Conservation (phyloP, 2,797 vertebrate genomes). For the Aulostomus chinensis region DNA sequence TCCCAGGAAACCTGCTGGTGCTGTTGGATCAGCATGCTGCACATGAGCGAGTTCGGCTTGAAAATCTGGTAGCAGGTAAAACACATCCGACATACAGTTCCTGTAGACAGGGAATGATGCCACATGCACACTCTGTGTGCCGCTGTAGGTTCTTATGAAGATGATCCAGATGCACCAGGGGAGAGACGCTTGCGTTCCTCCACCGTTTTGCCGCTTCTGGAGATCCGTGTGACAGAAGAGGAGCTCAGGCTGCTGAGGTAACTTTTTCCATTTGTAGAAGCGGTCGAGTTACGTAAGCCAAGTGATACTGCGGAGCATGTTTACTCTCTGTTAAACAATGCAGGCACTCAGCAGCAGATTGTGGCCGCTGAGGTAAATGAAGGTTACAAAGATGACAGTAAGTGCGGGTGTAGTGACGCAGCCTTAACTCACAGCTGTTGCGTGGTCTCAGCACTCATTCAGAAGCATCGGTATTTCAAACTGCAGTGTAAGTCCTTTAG, state of each 20-base stretch:
- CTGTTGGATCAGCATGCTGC: slow-evolving; percentile 97
- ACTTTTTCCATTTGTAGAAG: not conserved
- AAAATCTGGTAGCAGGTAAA: slow-evolving; percentile 90
- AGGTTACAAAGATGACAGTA: too few species aligned
- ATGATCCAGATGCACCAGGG: slow-evolving; percentile 76
- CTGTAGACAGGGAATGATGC: not conserved
- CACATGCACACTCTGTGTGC: not conserved
- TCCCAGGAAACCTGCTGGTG: slow-evolving; percentile 89
- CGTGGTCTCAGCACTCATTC: too few species aligned
- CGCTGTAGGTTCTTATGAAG: slow-evolving; percentile 89
- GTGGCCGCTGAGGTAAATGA: too few species aligned
- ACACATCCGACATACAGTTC: not conserved
- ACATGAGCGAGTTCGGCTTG: slow-evolving; percentile 93
- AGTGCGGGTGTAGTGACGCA: too few species aligned
- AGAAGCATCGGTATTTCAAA: too few species aligned
- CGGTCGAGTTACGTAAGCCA: too few species aligned
- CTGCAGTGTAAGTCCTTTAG: too few species aligned
- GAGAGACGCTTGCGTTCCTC: slow-evolving; percentile 88
- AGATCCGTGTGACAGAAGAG: slow-evolving; percentile 88
- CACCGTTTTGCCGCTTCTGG: slow-evolving; percentile 87
- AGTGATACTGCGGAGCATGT: too few species aligned
- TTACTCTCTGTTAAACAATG: too few species aligned
- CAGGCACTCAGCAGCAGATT: too few species aligned
- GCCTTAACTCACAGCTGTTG: too few species aligned
- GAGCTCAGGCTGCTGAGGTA: slow-evolving; percentile 90